These are phyloP conservation scores for Platichthys flesus DNA, from an alignment of 2,113 vertebrate species.

Conservation along the genomic window DNA sequence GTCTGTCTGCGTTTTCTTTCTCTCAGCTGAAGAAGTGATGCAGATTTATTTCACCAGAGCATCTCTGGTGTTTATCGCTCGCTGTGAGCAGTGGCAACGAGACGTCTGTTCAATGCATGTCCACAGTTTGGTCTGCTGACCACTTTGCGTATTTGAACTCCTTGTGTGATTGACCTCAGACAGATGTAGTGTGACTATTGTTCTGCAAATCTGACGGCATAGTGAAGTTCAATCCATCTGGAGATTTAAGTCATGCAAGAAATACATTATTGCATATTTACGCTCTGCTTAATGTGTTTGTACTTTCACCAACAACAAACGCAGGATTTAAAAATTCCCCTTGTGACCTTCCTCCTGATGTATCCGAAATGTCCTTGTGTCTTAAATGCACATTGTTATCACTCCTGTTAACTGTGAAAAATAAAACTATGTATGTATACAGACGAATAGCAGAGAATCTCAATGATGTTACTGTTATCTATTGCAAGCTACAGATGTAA, in stretches of 20 bases:
- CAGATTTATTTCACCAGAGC: constrained; percentile 49
- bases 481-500: not conserved
- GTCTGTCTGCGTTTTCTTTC: constrained; percentile 18
- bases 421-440: not conserved
- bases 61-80: constrained; percentile 33
- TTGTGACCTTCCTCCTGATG: not conserved
- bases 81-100: constrained; percentile 13
- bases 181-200: constrained; percentile 6
- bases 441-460: not conserved
- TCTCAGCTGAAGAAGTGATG: constrained; percentile 24
- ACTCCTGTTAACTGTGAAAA: no score
- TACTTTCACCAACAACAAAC: no score
- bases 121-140: constrained; percentile 17
- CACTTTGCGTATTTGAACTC: constrained; percentile 16
- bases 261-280: no score
- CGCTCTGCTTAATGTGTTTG: no score
- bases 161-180: constrained; percentile 14
- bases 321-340: not conserved
- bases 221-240: constrained; percentile 5
- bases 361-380: not conserved
- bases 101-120: constrained; percentile 47
- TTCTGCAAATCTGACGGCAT: constrained; percentile 11
- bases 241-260: constrained; percentile 8
- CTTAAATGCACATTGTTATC: no score
- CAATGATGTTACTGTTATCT: not conserved